A percentile compares a stretch with the other conserved stretches of the same genome.
Conservation (phyloP, 2,888 invertebrate species). For the Harmothoe impar region DNA sequence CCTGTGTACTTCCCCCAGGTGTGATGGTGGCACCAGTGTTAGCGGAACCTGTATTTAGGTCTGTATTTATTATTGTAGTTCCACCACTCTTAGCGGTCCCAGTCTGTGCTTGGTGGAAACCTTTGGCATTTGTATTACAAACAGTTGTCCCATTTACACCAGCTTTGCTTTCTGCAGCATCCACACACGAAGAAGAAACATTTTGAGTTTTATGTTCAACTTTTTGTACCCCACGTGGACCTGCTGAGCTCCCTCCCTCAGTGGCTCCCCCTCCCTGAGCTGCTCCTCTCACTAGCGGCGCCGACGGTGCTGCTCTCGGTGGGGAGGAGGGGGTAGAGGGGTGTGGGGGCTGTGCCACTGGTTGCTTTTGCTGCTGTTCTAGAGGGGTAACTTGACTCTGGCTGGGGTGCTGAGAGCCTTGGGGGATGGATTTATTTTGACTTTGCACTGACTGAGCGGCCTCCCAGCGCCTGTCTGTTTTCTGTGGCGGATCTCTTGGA, state of each 20-base stretch:
- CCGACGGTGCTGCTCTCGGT: not conserved
- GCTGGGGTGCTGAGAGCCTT: not conserved
- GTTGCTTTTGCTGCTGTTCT: not conserved
- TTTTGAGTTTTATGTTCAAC: not conserved
- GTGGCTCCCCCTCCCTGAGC: not conserved
- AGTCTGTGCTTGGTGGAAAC: not conserved
- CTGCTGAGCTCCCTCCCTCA: not conserved
- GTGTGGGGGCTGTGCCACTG: not conserved
- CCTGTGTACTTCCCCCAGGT: not conserved
- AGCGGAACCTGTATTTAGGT: not conserved
- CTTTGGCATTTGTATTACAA: not conserved
- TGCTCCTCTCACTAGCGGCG: not conserved
- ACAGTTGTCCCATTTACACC: not conserved
- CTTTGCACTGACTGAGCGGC: not conserved
- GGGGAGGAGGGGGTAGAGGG: too few relatives aligned
- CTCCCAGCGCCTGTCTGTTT: not conserved
- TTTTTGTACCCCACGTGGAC: not conserved
- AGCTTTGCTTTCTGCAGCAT: not conserved
- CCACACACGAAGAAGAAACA: too few relatives aligned
- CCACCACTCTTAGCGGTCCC: not conserved
- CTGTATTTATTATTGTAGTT: slow-evolving; percentile 6
- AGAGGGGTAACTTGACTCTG: not conserved
- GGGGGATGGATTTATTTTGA: not conserved
- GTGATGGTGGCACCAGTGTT: not conserved
- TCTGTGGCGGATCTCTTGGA: not conserved